Conservation (phyloP, 2,113 vertebrate genomes). For the Tachycineta bicolor region DNA sequence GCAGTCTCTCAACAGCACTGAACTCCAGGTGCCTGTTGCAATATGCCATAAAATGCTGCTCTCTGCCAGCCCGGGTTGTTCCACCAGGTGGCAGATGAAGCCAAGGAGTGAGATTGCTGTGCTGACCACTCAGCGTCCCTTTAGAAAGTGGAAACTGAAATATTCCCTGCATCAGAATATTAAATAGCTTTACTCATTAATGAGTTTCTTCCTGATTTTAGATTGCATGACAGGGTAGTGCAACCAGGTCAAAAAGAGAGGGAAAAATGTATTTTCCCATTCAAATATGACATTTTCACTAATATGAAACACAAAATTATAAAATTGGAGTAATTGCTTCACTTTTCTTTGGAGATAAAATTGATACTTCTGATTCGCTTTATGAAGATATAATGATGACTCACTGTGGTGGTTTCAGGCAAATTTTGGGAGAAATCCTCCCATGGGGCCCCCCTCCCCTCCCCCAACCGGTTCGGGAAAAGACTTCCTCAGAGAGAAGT, state of each 20-base stretch:
- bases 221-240: neutral
- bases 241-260: neutral
- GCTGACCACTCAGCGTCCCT: rapidly evolving
- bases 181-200: neutral
- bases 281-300: neutral
- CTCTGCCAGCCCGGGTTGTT: neutral
- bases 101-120: neutral
- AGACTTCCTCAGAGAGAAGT: no score
- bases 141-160: neutral
- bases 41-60: rapidly evolving
- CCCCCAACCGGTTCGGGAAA: no score
- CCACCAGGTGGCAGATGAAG: conserved; percentile 51
- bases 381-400: neutral
- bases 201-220: neutral
- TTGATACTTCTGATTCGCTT: neutral
- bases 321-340: neutral
- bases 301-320: neutral
- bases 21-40: neutral
- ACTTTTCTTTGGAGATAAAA: neutral
- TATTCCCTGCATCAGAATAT: neutral
- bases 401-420: no score
- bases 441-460: no score
- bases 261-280: neutral
- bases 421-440: no score
- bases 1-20: rapidly evolving